A percentile compares a stretch with the other conserved stretches of the same genome.
Evolutionary conservation across 2,888 invertebrate species (phyloP).

Genomic region (Caenorhabditis sp.): DNA sequence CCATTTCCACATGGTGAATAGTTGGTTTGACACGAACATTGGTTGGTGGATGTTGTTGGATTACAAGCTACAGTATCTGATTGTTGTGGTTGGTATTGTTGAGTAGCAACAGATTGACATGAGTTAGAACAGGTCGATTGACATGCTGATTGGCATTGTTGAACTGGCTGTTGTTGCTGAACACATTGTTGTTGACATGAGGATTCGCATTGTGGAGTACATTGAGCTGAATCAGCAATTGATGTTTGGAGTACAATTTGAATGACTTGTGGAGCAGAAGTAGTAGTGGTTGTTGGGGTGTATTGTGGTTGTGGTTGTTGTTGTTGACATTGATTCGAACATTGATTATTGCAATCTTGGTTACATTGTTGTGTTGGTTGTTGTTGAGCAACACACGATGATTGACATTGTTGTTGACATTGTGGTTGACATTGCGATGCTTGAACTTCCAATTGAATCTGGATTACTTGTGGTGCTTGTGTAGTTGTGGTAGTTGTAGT

Average conservation of each 20-base stretch:
- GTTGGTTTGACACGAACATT: conserved; percentile 40
- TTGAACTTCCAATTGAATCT: conserved; percentile 38
- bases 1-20: conserved; percentile 50
- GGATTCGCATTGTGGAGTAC: conserved; percentile 49
- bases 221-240: conserved; percentile 43
- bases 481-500: no score
- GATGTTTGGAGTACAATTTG: conserved; percentile 44
- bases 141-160: conserved; percentile 46
- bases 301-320: not conserved
- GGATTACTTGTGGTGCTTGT: conserved; percentile 34
- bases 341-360: not conserved
- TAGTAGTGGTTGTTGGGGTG: conserved; percentile 6
- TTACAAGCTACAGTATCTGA: conserved; percentile 43
- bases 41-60: conserved; percentile 24
- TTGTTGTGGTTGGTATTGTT: conserved; percentile 12
- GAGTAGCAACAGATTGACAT: conserved; percentile 27
- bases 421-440: conserved; percentile 24
- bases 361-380: not conserved
- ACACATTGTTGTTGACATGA: conserved; percentile 48
- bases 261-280: conserved; percentile 17
- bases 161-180: conserved; percentile 46
- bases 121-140: conserved; percentile 42
- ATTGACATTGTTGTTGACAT: conserved; percentile 12
- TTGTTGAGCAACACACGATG: conserved; percentile 4
- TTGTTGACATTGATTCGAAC: not conserved